Evolutionary conservation across 2,888 invertebrate genomes (phyloP).

Genomic region (Laspeyria flexula): DNA sequence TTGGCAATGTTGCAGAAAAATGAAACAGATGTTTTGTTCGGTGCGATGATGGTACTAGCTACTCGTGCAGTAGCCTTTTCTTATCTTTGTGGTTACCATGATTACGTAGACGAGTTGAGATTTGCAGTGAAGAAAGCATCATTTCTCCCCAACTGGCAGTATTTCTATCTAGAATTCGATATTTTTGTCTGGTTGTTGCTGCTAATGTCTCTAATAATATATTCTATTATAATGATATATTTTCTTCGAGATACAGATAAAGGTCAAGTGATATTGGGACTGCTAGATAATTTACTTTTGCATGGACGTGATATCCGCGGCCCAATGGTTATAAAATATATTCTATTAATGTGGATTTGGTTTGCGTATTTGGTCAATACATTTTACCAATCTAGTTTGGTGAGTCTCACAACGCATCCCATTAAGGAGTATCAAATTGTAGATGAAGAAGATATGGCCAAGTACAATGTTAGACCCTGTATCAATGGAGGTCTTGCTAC

Average conservation of each 20-base stretch:
- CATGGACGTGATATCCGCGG: constrained; percentile 36
- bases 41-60: constrained; percentile 36
- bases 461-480: constrained; percentile 3
- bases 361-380: constrained; percentile 52
- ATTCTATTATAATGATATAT: constrained; percentile 41
- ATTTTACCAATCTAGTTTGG: constrained; percentile 52
- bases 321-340: constrained; percentile 19
- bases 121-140: constrained; percentile 51
- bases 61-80: constrained; percentile 41
- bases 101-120: constrained; percentile 50
- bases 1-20: constrained; percentile 41
- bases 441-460: constrained; percentile 36
- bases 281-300: constrained; percentile 51
- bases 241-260: constrained; percentile 44
- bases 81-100: constrained; percentile 48
- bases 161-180: constrained; percentile 54
- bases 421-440: constrained; percentile 51
- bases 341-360: constrained; percentile 48
- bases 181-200: constrained; percentile 52
- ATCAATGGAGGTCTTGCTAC: background rate
- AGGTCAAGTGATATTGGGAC: constrained; percentile 40
- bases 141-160: constrained; percentile 44
- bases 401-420: constrained; percentile 50
- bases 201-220: constrained; percentile 24
- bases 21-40: constrained; percentile 39